Evolutionary conservation across 37 sponge, comb jelly and placozoan species (phyloP).

Genomic region (Theonella swinhoei): DNA sequence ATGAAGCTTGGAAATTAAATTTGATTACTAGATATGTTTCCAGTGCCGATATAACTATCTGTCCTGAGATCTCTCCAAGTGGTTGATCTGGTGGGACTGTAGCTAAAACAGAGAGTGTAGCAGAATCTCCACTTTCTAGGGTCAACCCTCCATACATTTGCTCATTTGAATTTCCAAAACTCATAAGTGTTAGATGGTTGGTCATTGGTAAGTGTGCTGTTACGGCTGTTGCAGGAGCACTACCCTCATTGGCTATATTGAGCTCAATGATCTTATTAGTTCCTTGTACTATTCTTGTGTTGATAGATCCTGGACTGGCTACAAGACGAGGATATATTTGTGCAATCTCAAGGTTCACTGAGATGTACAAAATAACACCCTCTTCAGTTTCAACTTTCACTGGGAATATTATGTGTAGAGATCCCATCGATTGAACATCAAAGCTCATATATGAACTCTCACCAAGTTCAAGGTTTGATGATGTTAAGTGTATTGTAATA

Average conservation of each 20-base stretch:
- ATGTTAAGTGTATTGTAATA: neutral
- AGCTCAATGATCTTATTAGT: slow-evolving; percentile 16
- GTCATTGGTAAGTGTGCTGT: slow-evolving; percentile 3
- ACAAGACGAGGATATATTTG: slow-evolving; percentile 32
- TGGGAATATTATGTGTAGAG: slow-evolving; percentile 4
- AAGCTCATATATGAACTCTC: slow-evolving; percentile 8
- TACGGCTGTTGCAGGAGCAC: slow-evolving; percentile 18
- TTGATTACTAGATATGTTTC: slow-evolving; percentile 5
- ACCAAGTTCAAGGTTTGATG: neutral
- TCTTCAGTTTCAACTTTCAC: slow-evolving; percentile 8
- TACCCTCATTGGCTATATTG: slow-evolving; percentile 40
- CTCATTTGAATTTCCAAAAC: slow-evolving; percentile 19
- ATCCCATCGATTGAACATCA: neutral
- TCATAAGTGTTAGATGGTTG: slow-evolving; percentile 17
- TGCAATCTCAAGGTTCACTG: neutral
- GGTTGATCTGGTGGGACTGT: neutral
- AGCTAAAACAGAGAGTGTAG: slow-evolving; percentile 7
- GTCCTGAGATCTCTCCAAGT: slow-evolving; percentile 22
- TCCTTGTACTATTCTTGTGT: slow-evolving; percentile 38
- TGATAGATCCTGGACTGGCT: slow-evolving; percentile 8
- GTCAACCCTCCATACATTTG: slow-evolving; percentile 14
- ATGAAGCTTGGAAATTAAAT: slow-evolving; percentile 9
- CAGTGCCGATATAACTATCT: neutral
- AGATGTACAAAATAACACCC: neutral
- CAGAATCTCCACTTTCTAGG: slow-evolving; percentile 28